Percentiles rank a stretch among this genome's conserved stretches.
These are phyloP conservation scores for Hippopotamus amphibius DNA, from an alignment of 2,113 vertebrate species.

Conservation along the genomic window DNA sequence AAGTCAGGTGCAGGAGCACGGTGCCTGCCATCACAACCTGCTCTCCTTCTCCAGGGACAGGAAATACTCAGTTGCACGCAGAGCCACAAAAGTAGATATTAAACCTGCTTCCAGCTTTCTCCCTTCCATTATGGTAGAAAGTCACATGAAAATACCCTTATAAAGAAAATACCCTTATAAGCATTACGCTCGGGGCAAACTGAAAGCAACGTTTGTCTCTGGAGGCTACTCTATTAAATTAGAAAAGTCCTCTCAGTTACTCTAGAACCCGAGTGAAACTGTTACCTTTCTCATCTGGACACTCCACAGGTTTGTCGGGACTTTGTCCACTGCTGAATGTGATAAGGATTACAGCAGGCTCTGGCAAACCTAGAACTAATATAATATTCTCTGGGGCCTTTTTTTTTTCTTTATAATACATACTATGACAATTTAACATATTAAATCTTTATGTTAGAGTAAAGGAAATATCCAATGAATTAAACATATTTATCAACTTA, in stretches of 20 bases:
- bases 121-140: background rate
- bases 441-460: constrained; percentile 62
- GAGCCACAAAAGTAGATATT: background rate
- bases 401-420: background rate
- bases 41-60: background rate
- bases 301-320: constrained; percentile 29
- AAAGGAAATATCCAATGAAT: constrained; percentile 23
- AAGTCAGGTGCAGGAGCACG: background rate
- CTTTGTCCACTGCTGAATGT: constrained; percentile 46
- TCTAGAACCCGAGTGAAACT: constrained; percentile 35
- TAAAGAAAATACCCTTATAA: background rate
- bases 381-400: constrained; percentile 37
- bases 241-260: constrained; percentile 58
- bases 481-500: constrained; percentile 29
- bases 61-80: background rate
- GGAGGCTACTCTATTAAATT: accelerated
- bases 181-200: background rate
- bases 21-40: accelerated
- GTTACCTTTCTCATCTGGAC: constrained; percentile 63
- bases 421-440: constrained; percentile 59
- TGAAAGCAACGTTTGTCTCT: constrained; percentile 44
- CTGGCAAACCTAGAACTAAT: constrained; percentile 69
- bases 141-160: background rate
- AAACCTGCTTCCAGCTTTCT: background rate
- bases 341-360: constrained; percentile 9